These are phyloP conservation scores for Taurulus bubalis DNA, from an alignment of 2,113 vertebrate genomes.

Conservation along the genomic window DNA sequence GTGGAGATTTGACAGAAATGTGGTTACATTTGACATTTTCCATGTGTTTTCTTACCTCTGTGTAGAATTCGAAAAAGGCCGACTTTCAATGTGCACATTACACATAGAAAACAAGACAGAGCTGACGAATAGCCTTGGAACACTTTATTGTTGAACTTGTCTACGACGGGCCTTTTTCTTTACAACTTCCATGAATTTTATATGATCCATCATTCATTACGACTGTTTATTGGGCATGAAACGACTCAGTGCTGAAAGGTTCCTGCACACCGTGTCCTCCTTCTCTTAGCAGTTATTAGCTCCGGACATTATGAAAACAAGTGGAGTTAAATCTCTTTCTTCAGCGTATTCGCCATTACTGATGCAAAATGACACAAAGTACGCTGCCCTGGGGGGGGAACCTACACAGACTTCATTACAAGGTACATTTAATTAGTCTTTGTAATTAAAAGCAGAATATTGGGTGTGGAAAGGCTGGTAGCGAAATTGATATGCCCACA, in stretches of 20 bases:
- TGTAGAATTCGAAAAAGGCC: neutral
- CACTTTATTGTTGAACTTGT: conserved; percentile 63
- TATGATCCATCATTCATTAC: conserved; percentile 66
- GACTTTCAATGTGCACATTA: neutral
- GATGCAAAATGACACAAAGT: conserved; percentile 75
- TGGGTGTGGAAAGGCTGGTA: conserved; percentile 60
- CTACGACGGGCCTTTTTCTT: conserved; percentile 70
- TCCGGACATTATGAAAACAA: conserved; percentile 58
- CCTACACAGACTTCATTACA: conserved; percentile 74
- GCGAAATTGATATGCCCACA: conserved; percentile 74
- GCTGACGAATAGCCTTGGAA: conserved; percentile 47
- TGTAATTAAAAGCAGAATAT: conserved; percentile 79
- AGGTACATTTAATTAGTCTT: conserved; percentile 82
- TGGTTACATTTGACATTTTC: neutral
- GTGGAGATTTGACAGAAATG: neutral
- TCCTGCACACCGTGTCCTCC: conserved; percentile 10
- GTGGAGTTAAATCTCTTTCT: conserved; percentile 69
- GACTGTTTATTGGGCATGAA: conserved; percentile 57
- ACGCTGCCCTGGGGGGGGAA: conserved; percentile 58
- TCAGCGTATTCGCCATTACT: conserved; percentile 70
- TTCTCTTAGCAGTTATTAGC: conserved; percentile 52
- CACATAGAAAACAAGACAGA: conserved; percentile 14
- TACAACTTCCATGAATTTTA: conserved; percentile 70
- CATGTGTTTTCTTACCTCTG: neutral
- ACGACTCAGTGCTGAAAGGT: conserved; percentile 36